These are phyloP conservation scores for Bolborhynchus lineola DNA, from an alignment of 2,113 vertebrate species.

Conservation along the genomic window DNA sequence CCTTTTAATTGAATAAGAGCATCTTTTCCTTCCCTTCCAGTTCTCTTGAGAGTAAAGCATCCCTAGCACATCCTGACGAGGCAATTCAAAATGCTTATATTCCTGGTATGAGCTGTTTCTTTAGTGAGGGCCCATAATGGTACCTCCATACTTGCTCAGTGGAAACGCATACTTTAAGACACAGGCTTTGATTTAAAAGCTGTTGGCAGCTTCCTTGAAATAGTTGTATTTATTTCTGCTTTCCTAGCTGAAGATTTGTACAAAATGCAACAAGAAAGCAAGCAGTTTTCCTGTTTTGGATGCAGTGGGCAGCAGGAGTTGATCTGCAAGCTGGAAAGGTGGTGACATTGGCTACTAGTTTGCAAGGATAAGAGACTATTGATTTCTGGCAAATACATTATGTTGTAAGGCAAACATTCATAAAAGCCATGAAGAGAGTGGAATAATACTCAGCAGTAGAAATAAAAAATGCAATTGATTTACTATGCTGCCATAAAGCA, in stretches of 20 bases:
- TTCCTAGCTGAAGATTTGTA: not conserved
- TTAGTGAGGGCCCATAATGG: not conserved
- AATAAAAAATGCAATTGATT: constrained; percentile 9
- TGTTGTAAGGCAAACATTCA: not conserved
- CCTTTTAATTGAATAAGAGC: not conserved
- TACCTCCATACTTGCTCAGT: not conserved
- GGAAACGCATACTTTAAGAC: not conserved
- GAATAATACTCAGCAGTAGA: not conserved
- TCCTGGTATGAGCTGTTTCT: not conserved
- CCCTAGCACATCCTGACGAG: not conserved
- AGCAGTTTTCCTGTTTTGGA: not conserved
- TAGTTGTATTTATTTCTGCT: not conserved
- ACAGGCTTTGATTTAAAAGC: constrained; percentile 6
- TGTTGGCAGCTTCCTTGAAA: not conserved
- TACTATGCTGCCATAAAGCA: not conserved
- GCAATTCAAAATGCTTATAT: not conserved
- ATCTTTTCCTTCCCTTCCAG: not conserved
- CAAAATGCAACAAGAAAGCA: not conserved
- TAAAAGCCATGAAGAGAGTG: not conserved
- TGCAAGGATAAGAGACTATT: not conserved
- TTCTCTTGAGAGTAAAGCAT: not conserved
- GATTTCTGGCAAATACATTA: constrained; percentile 36
- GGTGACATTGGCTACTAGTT: not conserved
- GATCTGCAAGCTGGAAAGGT: not conserved
- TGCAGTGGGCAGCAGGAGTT: not conserved